These are phyloP conservation scores for Drosophila navojoa DNA, from an alignment of 1,140 invertebrate genomes.

Conservation along the genomic window DNA sequence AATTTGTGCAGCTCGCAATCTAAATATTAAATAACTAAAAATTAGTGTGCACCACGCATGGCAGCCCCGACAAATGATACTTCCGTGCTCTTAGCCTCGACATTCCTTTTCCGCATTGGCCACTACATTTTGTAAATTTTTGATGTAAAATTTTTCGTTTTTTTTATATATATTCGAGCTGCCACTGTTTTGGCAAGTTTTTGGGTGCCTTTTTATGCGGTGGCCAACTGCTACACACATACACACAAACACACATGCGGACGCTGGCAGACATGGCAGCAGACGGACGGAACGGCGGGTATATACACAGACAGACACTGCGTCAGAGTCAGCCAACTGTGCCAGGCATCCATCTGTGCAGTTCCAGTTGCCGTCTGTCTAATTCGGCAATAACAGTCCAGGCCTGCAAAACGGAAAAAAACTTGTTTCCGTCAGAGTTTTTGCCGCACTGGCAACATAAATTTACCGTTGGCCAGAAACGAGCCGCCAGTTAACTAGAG, in stretches of 20 bases:
- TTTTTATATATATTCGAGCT: conserved; percentile 10
- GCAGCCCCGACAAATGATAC: conserved; percentile 75
- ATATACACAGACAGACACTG: conserved; percentile 29
- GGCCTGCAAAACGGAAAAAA: conserved; percentile 28
- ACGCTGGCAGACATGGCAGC: conserved; percentile 20
- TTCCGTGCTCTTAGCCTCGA: conserved; percentile 56
- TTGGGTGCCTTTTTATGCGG: conserved; percentile 75
- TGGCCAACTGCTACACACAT: conserved; percentile 51
- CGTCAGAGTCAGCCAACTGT: conserved; percentile 73
- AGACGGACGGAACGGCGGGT: conserved; percentile 13
- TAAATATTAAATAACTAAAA: conserved; percentile 73
- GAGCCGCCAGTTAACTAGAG: conserved; percentile 69
- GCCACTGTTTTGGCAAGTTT: conserved; percentile 32
- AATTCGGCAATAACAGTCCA: conserved; percentile 73
- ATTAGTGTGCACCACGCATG: conserved; percentile 78
- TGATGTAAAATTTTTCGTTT: conserved; percentile 22
- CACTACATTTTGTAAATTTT: conserved; percentile 73
- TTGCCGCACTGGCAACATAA: conserved; percentile 70
- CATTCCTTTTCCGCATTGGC: conserved; percentile 78
- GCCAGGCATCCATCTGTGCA: conserved; percentile 77
- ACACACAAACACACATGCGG: conserved; percentile 1
- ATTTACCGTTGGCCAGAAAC: conserved; percentile 78
- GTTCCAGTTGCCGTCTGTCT: conserved; percentile 71
- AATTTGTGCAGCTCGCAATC: conserved; percentile 70
- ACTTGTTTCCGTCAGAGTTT: conserved; percentile 58